Percentiles rank a stretch among this genome's conserved stretches.
phyloP scores from a whole-genome alignment of 1,140 invertebrate species.

The Penaeus chinensis region DNA sequence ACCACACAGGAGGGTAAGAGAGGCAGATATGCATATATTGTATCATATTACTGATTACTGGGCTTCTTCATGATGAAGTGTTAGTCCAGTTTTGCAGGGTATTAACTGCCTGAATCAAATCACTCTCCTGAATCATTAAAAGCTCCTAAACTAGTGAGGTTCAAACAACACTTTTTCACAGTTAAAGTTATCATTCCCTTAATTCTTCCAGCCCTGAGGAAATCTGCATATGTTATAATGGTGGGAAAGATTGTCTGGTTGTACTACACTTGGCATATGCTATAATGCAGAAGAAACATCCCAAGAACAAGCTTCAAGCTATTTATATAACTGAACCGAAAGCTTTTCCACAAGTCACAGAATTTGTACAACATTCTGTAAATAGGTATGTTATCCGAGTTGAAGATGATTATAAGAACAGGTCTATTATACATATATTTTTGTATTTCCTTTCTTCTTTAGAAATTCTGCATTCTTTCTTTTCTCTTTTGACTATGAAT shows the following conservation, averaged over 20 bases:
- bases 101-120: too few relatives aligned
- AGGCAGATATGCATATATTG: too few relatives aligned
- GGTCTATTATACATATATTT: not conserved
- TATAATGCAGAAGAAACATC: constrained; percentile 71
- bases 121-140: too few relatives aligned
- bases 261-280: constrained; percentile 82
- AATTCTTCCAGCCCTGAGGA: constrained; percentile 73
- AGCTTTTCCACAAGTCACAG: constrained; percentile 87
- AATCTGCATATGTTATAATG: constrained; percentile 92
- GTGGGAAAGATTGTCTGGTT: constrained; percentile 97
- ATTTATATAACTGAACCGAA: constrained; percentile 81
- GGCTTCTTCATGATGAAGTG: too few relatives aligned
- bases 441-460: not conserved
- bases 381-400: constrained; percentile 69
- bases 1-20: too few relatives aligned
- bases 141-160: too few relatives aligned
- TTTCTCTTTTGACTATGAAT: not conserved
- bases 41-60: too few relatives aligned
- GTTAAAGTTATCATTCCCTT: not conserved
- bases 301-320: constrained; percentile 71
- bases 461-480: not conserved
- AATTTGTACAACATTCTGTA: constrained; percentile 80
- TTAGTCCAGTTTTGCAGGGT: too few relatives aligned
- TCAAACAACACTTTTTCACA: not conserved
- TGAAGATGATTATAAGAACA: constrained; percentile 7